Conservation (phyloP, 23 tunicate species). For the Ciona savignyi region DNA sequence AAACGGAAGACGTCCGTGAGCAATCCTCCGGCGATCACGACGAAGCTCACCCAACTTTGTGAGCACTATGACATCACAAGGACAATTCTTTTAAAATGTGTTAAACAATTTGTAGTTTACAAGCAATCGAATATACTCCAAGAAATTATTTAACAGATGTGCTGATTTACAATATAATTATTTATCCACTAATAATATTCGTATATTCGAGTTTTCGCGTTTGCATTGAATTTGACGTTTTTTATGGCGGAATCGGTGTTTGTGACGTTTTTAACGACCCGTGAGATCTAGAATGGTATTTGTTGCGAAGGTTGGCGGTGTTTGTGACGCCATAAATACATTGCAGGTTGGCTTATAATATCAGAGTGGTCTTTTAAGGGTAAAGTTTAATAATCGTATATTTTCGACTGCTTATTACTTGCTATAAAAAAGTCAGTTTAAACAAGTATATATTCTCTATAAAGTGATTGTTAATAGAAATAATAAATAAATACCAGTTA, state of each 20-base stretch:
- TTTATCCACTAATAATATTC: too few species aligned
- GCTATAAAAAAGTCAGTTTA: too few species aligned
- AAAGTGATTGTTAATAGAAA: too few species aligned
- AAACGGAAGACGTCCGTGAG: conserved; percentile 95
- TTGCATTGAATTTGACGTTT: background rate
- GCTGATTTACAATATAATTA: too few species aligned
- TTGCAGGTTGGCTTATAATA: background rate
- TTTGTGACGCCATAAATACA: background rate
- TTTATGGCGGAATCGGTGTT: background rate
- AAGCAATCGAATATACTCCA: too few species aligned
- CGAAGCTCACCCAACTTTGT: conserved; percentile 19
- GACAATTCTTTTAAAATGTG: background rate
- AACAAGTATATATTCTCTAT: too few species aligned
- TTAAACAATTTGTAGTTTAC: background rate
- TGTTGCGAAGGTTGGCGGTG: background rate
- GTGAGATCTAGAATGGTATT: background rate
- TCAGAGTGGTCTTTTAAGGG: background rate
- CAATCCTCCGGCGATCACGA: conserved; percentile 53
- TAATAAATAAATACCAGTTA: too few species aligned
- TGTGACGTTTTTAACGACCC: background rate
- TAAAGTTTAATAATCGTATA: too few species aligned
- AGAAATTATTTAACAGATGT: too few species aligned
- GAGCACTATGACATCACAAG: background rate
- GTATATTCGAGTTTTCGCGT: too few species aligned
- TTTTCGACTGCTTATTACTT: too few species aligned